Base-by-base conservation (phyloP, 2,888 invertebrate species). In the Branchellion lobata region DNA sequence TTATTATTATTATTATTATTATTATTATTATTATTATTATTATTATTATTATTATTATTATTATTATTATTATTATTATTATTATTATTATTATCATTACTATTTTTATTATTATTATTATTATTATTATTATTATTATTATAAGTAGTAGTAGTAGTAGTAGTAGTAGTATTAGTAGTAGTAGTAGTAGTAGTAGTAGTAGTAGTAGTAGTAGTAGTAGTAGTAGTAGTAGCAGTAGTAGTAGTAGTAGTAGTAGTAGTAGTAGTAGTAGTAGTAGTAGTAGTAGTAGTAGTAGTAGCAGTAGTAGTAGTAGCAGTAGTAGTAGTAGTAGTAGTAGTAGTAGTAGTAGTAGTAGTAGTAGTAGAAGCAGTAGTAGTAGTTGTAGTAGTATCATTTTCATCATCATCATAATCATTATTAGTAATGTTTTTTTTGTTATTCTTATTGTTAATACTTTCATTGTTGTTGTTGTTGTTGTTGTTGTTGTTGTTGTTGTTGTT, bases 41-140 rank as follows among this genome's bases (percentile, higher is more conserved):
- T n/a, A 40, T 40, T 73, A 1, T n/a, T 73, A 40, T 8, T 40
- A 40, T 73, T 24, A 73, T 73, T 40, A 40, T 40, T 73, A 8
- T 40, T 73, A 73, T 24, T 40, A 73, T 40, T 73, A 40, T n/a
- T 40, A 73, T 73, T 40, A 40, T 34, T 73, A n/a, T 40, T 40
- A 34, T 1, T 24, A 24, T 40, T 73, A 40, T 1, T 73, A 73
- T 0, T 5, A n/a, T n/a, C n/a, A n/a, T n/a, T n/a, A n/a, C n/a
- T n/a, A n/a, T n/a, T n/a, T n/a, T n/a, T n/a, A n/a, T 33, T 40
- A 40, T 5, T 40, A 40, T 5, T 40, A 40, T 5, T 40, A 40
- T 5, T 14, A 40, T 5, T 40, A 40, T 5, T 40, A 40, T 5
- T 40, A 40, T 40, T 14, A 40, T 5, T 40, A 40, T 5, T 40